Evolutionary conservation across 2,113 vertebrate genomes (phyloP).

Genomic region (Sorex fumeus): DNA sequence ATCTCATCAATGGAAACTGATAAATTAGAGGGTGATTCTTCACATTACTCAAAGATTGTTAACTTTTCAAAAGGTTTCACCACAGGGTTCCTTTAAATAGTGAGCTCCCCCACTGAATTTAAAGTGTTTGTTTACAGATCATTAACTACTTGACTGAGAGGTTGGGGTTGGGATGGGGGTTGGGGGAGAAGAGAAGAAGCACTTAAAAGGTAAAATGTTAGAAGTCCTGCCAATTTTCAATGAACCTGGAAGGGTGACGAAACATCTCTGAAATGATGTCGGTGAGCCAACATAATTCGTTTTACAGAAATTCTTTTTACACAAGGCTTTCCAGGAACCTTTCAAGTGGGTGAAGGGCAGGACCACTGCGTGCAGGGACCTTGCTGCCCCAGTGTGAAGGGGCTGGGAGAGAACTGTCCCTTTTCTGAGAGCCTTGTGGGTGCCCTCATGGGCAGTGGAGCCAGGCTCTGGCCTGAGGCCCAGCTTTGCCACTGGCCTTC

Average conservation of each 20-base stretch:
- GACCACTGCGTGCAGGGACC: neutral
- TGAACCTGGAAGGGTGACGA: slow-evolving; percentile 70
- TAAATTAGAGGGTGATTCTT: slow-evolving; percentile 82
- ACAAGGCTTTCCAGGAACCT: slow-evolving; percentile 71
- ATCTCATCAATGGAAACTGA: slow-evolving; percentile 75
- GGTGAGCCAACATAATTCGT: slow-evolving; percentile 59
- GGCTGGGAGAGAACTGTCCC: neutral
- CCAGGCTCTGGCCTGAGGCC: slow-evolving; percentile 11
- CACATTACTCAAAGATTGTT: slow-evolving; percentile 82
- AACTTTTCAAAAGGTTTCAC: slow-evolving; percentile 84
- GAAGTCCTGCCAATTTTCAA: slow-evolving; percentile 78
- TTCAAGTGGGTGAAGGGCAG: neutral
- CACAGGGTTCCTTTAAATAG: slow-evolving; percentile 80
- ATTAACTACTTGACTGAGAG: slow-evolving; percentile 81
- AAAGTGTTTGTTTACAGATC: slow-evolving; percentile 86
- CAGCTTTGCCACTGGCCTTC: slow-evolving; percentile 51
- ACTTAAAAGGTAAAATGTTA: slow-evolving; percentile 81
- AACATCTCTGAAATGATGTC: slow-evolving; percentile 66
- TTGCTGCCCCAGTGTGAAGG: neutral
- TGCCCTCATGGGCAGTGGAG: neutral
- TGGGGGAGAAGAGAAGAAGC: slow-evolving; percentile 65
- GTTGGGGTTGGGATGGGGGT: slow-evolving; percentile 65
- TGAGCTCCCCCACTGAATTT: slow-evolving; percentile 82
- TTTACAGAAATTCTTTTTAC: slow-evolving; percentile 70
- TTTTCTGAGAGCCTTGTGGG: neutral